A percentile compares a stretch with the other conserved stretches of the same genome.
Evolutionary conservation across 1,140 invertebrate species (phyloP).

Genomic region (Stegodyphus dumicola): DNA sequence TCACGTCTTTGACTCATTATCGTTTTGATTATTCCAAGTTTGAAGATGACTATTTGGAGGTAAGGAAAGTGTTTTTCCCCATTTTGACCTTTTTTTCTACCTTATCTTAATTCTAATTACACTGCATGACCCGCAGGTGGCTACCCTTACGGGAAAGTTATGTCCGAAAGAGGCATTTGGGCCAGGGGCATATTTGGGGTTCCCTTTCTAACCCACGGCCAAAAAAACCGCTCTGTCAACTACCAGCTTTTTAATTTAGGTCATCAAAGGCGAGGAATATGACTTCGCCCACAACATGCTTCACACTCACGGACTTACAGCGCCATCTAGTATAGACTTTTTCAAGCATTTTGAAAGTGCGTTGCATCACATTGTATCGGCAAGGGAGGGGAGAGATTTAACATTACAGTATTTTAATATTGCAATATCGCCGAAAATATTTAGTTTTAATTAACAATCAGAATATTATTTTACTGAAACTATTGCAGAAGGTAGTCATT

Average conservation of each 20-base stretch:
- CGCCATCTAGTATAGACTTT: not conserved
- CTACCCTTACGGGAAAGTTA: slow-evolving; percentile 5
- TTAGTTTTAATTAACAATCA: too few species aligned
- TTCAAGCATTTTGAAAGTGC: too few species aligned
- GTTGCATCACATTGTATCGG: too few species aligned
- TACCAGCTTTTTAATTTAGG: not conserved
- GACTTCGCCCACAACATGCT: not conserved
- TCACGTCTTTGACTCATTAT: not conserved
- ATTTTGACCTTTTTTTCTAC: not conserved
- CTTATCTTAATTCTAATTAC: not conserved
- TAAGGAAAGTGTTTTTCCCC: not conserved
- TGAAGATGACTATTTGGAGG: not conserved
- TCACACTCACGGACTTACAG: not conserved
- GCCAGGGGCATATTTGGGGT: slow-evolving; percentile 16
- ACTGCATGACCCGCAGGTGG: not conserved
- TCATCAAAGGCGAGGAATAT: slow-evolving; percentile 4
- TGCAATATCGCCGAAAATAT: too few species aligned
- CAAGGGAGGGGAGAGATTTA: too few species aligned
- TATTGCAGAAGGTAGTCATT: too few species aligned
- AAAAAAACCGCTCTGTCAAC: slow-evolving; percentile 4
- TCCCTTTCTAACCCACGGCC: slow-evolving; percentile 12
- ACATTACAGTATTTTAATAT: too few species aligned
- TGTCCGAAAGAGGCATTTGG: slow-evolving; percentile 15
- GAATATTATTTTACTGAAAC: too few species aligned
- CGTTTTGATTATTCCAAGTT: not conserved